Conservation (phyloP, 2,888 invertebrate genomes). For the Leptogaster cylindrica region DNA sequence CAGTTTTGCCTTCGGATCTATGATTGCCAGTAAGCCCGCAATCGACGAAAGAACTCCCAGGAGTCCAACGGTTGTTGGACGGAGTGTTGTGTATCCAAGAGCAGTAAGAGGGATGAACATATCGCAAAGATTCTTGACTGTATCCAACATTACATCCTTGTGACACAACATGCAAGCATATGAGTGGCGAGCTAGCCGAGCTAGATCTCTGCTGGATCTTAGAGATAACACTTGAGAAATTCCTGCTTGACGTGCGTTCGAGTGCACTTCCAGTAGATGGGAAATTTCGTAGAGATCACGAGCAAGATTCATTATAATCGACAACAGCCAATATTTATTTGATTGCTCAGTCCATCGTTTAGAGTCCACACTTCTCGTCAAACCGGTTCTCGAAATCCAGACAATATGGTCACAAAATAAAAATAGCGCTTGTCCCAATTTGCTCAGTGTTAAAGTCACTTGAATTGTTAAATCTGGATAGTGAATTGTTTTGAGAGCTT, state of each 20-base stretch:
- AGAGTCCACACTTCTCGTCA: slow-evolving; percentile 69
- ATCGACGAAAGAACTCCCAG: slow-evolving; percentile 82
- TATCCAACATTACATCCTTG: slow-evolving; percentile 79
- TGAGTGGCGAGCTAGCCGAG: slow-evolving; percentile 53
- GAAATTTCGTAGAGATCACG: slow-evolving; percentile 86
- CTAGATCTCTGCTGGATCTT: slow-evolving; percentile 52
- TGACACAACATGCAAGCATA: slow-evolving; percentile 57
- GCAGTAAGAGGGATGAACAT: slow-evolving; percentile 84
- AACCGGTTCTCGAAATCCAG: slow-evolving; percentile 80
- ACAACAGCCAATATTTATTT: slow-evolving; percentile 85
- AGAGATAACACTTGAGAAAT: slow-evolving; percentile 50
- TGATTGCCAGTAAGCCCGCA: slow-evolving; percentile 76
- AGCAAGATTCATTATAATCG: slow-evolving; percentile 78
- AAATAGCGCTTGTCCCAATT: slow-evolving; percentile 79
- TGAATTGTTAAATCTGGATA: slow-evolving; percentile 75
- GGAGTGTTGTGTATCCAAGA: slow-evolving; percentile 77
- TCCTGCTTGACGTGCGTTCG: slow-evolving; percentile 58
- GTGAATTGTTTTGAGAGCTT: slow-evolving; percentile 73
- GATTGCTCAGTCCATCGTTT: slow-evolving; percentile 77
- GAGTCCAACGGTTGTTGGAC: slow-evolving; percentile 78
- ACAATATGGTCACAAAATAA: slow-evolving; percentile 85
- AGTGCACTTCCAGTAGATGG: slow-evolving; percentile 67
- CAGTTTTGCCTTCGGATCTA: slow-evolving; percentile 81
- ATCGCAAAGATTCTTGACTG: slow-evolving; percentile 85
- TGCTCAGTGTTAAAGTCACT: slow-evolving; percentile 76